These are phyloP conservation scores for Amblyjoppa fuscipennis DNA, from an alignment of 2,888 invertebrate genomes.

Conservation along the genomic window DNA sequence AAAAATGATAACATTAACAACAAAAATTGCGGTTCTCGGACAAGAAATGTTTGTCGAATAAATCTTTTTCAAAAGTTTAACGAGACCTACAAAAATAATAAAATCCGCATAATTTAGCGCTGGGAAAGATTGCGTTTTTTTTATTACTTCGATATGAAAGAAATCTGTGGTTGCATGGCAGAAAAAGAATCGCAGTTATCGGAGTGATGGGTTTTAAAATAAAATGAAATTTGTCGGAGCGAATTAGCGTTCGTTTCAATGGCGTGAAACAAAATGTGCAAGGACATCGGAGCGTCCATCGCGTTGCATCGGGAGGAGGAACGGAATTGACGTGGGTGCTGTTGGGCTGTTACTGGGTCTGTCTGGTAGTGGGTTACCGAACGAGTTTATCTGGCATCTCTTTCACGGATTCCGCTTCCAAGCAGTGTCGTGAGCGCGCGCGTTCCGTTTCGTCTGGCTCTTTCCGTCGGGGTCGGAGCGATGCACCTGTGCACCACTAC, in stretches of 20 bases:
- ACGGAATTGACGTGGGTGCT: constrained; percentile 40
- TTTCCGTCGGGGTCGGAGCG: constrained; percentile 27
- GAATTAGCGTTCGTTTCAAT: constrained; percentile 21
- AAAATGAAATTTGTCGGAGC: not conserved
- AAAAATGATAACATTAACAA: no score
- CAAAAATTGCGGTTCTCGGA: no score
- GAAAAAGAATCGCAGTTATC: not conserved
- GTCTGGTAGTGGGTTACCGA: constrained; percentile 52
- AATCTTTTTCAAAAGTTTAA: no score
- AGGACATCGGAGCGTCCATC: not conserved
- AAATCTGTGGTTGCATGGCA: not conserved
- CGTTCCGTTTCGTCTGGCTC: constrained; percentile 45
- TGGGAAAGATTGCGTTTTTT: not conserved
- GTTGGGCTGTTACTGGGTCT: constrained; percentile 36
- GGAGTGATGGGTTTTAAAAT: not conserved
- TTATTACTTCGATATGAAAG: not conserved
- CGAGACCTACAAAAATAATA: no score
- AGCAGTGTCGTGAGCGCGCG: constrained; percentile 7
- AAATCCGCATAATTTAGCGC: no score
- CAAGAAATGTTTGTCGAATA: not conserved
- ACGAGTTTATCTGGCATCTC: constrained; percentile 65
- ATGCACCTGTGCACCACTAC: constrained; percentile 59
- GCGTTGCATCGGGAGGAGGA: constrained; percentile 22
- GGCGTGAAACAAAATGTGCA: not conserved
- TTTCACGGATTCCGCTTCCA: constrained; percentile 50